Base-by-base conservation (phyloP, 1,140 invertebrate genomes). In the Bombus waltoni region DNA sequence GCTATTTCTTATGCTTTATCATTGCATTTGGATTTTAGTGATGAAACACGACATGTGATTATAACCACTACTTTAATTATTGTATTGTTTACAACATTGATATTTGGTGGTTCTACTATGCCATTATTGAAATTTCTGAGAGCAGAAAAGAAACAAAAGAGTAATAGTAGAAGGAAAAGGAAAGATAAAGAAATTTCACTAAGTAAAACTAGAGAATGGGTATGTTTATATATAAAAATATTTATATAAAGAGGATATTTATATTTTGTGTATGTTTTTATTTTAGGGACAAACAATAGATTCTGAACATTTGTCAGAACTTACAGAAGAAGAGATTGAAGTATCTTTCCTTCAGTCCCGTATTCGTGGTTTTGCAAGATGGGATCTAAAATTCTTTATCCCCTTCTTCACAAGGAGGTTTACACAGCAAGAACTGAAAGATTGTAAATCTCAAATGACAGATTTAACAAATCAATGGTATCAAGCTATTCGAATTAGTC, bases 1-100 rank as follows among this genome's bases (percentile, higher is more conserved):
- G 99, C 99, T 28, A 99, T 99, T 95, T 99, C 99, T 1, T 99
- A 99, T 95, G 99, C 99, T 9, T 95, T 99, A 0, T 99, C 98
- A 18, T 96, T 99, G 57, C 99, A 99, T 96, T 96, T 99, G 85
- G 98, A 99, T 90, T 98, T 99, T 93, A 98, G 98, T 85, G 97
- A 98, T 94, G 98, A 99, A 95, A 99, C 98, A 6, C 96, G 98
- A 8, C 98, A 98, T 92, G 98, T 99, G 11, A 98, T 99, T 75
- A 99, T 99, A 73, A 99, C 99, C 9, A 99, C 98, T 0, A 99
- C 99, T 0, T 96, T 99, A 1, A 99, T 99, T 85, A 99, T 99
- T 86, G 98, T 99, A 5, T 96, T 99, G 22, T 98, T 99, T 88
- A 99, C 99, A 1, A 98, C 98, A 1, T 95, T 99, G 35, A 96